Percentiles rank a stretch among this genome's conserved stretches.
These are phyloP conservation scores for Musca domestica DNA, from an alignment of 1,140 invertebrate genomes.

Conservation along the genomic window DNA sequence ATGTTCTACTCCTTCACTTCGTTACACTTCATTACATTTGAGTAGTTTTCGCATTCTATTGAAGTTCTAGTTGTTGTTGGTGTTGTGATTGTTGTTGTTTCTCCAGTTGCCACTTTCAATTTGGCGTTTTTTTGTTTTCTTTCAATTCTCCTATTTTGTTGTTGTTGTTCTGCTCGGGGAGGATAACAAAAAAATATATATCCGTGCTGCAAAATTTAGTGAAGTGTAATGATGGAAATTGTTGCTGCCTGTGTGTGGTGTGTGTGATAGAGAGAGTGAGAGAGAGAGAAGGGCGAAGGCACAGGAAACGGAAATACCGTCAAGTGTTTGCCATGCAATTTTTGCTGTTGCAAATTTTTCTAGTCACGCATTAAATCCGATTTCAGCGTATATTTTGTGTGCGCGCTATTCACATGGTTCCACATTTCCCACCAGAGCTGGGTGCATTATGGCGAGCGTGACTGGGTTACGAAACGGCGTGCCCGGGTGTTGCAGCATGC, in stretches of 20 bases:
- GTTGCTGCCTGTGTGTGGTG: too few relatives aligned
- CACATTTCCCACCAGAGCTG: too few relatives aligned
- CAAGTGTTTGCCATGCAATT: slow-evolving; percentile 3
- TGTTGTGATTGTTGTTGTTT: too few relatives aligned
- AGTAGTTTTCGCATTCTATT: neutral
- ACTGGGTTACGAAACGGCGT: neutral
- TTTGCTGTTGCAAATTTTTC: slow-evolving; percentile 5
- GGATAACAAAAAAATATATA: neutral
- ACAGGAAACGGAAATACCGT: neutral
- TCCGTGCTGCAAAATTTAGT: too few relatives aligned
- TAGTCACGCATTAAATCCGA: slow-evolving; percentile 20
- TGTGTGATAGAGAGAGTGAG: too few relatives aligned
- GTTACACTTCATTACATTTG: slow-evolving; percentile 17
- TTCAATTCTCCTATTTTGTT: neutral
- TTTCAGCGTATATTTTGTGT: slow-evolving; percentile 14
- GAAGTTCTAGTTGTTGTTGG: too few relatives aligned
- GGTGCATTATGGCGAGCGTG: neutral
- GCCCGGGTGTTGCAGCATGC: neutral
- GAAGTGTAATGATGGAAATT: too few relatives aligned
- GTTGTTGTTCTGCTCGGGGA: neutral
- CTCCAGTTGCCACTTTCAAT: neutral
- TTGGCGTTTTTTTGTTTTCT: neutral
- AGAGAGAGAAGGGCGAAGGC: neutral
- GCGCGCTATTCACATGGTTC: slow-evolving; percentile 6
- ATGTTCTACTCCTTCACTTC: neutral